phyloP scores from a whole-genome alignment of 2,797 vertebrate species.

The Nannoperca obscura region DNA sequence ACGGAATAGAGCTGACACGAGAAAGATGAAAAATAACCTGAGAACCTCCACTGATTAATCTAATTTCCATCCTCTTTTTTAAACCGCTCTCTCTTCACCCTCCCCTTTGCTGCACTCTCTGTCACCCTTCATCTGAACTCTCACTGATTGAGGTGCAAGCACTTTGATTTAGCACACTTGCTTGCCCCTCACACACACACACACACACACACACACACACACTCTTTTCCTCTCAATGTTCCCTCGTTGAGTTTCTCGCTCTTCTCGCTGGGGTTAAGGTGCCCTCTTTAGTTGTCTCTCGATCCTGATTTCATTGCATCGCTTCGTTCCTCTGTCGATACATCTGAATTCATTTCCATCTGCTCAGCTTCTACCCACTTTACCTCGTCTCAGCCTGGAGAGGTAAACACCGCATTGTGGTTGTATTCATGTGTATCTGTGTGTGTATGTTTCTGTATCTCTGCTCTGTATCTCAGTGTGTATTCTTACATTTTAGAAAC shows the following conservation, averaged over 20 bases:
- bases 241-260: slow-evolving; percentile 33
- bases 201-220: slow-evolving; percentile 1
- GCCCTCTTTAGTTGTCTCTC: slow-evolving; percentile 48
- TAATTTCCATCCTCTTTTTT: slow-evolving; percentile 55
- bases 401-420: slow-evolving; percentile 20
- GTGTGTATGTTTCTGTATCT: slow-evolving; percentile 23
- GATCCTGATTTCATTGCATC: slow-evolving; percentile 46
- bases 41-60: slow-evolving; percentile 51
- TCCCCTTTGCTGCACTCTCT: slow-evolving; percentile 50
- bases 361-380: slow-evolving; percentile 43
- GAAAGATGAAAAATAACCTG: slow-evolving; percentile 60
- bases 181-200: slow-evolving; percentile 29
- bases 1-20: slow-evolving; percentile 58
- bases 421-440: slow-evolving; percentile 1
- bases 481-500: slow-evolving; percentile 8
- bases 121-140: slow-evolving; percentile 73
- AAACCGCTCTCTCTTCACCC: slow-evolving; percentile 51
- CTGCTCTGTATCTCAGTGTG: slow-evolving; percentile 13
- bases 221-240: slow-evolving; percentile 28
- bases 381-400: slow-evolving; percentile 9
- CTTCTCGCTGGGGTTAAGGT: slow-evolving; percentile 29
- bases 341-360: slow-evolving; percentile 54
- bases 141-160: slow-evolving; percentile 74
- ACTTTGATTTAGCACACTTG: slow-evolving; percentile 63
- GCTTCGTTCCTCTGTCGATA: slow-evolving; percentile 13